Conservation (phyloP, 2,888 invertebrate genomes). For the Plagodis dolabraria region DNA sequence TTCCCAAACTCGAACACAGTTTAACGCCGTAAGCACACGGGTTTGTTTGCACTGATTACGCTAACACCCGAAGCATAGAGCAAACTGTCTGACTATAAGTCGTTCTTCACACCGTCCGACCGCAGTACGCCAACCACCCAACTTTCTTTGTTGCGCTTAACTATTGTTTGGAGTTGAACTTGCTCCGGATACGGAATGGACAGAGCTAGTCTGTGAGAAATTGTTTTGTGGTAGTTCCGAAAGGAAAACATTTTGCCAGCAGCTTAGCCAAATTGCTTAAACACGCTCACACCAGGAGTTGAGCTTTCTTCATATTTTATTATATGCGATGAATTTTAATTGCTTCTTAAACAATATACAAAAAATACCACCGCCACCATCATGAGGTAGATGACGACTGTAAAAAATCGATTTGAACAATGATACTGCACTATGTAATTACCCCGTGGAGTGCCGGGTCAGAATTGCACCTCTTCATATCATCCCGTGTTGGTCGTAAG, state of each 20-base stretch:
- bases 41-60: conserved; percentile 56
- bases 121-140: conserved; percentile 54
- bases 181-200: conserved; percentile 73
- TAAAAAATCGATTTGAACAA: too few species aligned
- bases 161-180: conserved; percentile 80
- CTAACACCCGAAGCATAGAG: conserved; percentile 49
- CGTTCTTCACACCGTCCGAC: conserved; percentile 58
- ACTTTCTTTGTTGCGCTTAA: conserved; percentile 78
- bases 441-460: too few species aligned
- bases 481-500: too few species aligned
- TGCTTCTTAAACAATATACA: conserved; percentile 31
- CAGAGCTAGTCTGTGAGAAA: conserved; percentile 72
- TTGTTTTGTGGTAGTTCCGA: conserved; percentile 79
- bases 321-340: conserved; percentile 69
- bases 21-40: conserved; percentile 35
- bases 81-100: conserved; percentile 51
- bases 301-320: conserved; percentile 64
- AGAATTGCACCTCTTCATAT: too few species aligned
- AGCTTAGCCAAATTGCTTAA: conserved; percentile 79
- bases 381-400: too few species aligned
- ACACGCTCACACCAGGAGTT: conserved; percentile 51
- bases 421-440: too few species aligned
- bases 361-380: too few species aligned
- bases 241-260: conserved; percentile 80
- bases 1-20: conserved; percentile 39